Percentiles rank a stretch among this genome's conserved stretches.
Conservation (phyloP, 2,888 invertebrate species). For the Drosophila crucigera region DNA sequence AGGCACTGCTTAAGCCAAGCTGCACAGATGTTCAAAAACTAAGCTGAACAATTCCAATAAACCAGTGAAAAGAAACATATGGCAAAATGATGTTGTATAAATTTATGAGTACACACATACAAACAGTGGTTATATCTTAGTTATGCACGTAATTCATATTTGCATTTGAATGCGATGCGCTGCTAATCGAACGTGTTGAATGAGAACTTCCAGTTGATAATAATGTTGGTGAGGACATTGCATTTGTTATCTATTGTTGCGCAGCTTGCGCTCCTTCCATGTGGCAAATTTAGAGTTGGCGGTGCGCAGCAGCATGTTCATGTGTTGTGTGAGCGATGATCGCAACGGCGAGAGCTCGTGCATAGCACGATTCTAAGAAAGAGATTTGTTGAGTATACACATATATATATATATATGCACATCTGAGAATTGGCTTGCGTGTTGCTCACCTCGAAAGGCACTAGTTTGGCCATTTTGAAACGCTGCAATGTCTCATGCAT, state of each 20-base stretch:
- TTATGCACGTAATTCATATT: constrained; percentile 33
- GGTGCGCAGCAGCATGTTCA: constrained; percentile 94
- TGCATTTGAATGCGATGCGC: constrained; percentile 44
- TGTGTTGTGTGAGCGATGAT: constrained; percentile 92
- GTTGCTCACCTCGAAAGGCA: constrained; percentile 91
- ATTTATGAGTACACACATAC: constrained; percentile 46
- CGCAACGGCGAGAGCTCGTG: constrained; percentile 93
- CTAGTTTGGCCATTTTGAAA: constrained; percentile 94
- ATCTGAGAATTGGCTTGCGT: background rate
- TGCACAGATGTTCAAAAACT: background rate
- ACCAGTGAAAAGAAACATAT: constrained; percentile 11
- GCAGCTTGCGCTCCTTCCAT: constrained; percentile 92
- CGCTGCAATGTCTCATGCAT: constrained; percentile 96
- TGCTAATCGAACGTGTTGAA: constrained; percentile 22
- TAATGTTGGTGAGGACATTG: constrained; percentile 25
- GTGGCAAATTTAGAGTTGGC: constrained; percentile 94
- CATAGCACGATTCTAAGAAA: constrained; percentile 90
- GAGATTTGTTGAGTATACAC: background rate
- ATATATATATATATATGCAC: background rate
- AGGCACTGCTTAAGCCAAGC: background rate
- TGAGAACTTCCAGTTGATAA: constrained; percentile 35
- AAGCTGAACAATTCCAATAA: background rate
- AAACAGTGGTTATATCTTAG: constrained; percentile 32
- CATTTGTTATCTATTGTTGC: constrained; percentile 85
- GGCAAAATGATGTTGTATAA: constrained; percentile 8